phyloP scores from a whole-genome alignment of 64 coral and sea anemone species.

The Orbicella faveolata region DNA sequence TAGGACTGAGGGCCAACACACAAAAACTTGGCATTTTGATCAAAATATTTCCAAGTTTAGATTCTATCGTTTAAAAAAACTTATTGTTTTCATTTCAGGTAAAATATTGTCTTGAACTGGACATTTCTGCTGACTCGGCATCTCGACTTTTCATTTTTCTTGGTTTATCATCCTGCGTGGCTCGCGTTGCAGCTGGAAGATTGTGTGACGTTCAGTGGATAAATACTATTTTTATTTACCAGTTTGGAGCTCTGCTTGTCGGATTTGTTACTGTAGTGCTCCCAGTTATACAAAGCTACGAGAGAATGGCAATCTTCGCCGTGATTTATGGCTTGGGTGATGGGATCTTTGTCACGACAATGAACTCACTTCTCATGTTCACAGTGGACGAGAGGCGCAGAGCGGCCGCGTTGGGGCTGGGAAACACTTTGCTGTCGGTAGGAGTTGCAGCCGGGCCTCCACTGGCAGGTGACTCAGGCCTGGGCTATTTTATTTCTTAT shows the following conservation, averaged over 20 bases:
- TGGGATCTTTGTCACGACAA: not conserved
- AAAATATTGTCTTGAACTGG: slow-evolving; percentile 7
- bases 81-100: not conserved
- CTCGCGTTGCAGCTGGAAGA: not conserved
- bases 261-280: not conserved
- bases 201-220: not conserved
- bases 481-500: not conserved
- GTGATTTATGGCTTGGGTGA: not conserved
- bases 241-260: not conserved
- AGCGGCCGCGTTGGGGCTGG: not conserved
- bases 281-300: not conserved
- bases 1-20: too few relatives aligned
- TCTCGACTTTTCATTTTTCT: not conserved
- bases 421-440: not conserved
- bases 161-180: not conserved
- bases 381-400: not conserved
- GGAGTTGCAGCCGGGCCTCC: not conserved
- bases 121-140: slow-evolving; percentile 22
- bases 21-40: too few relatives aligned
- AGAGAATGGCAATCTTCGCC: not conserved
- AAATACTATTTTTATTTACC: slow-evolving; percentile 8
- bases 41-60: too few relatives aligned
- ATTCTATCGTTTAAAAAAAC: too few relatives aligned
- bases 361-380: slow-evolving; percentile 9
- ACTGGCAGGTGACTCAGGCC: not conserved